Evolutionary conservation across 2,797 vertebrate genomes (phyloP).

Genomic region (Syngnathus acus): DNA sequence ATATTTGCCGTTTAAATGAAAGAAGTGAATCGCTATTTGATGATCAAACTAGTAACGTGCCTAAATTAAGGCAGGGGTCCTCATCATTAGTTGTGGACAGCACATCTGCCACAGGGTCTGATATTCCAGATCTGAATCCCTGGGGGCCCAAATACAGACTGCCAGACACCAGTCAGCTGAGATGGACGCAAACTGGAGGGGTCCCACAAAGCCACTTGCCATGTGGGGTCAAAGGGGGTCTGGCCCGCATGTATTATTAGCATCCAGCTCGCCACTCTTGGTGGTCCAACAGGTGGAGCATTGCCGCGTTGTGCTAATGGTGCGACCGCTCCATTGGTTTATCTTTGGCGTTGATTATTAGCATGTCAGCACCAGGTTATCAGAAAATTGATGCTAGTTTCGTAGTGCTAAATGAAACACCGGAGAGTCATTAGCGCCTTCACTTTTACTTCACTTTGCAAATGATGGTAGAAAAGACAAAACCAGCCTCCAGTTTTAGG

Average conservation of each 20-base stretch:
- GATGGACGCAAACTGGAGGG: not conserved
- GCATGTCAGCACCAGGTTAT: not conserved
- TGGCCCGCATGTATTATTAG: constrained; percentile 57
- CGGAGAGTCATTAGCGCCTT: too few relatives aligned
- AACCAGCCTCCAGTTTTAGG: too few relatives aligned
- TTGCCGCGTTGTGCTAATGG: constrained; percentile 10
- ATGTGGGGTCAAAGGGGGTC: not conserved
- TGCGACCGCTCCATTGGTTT: constrained; percentile 10
- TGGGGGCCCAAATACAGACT: not conserved
- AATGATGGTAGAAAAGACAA: too few relatives aligned
- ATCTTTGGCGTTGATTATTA: not conserved
- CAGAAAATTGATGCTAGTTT: not conserved
- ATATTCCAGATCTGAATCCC: not conserved
- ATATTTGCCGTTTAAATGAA: too few relatives aligned
- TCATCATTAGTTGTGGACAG: too few relatives aligned
- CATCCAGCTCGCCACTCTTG: constrained; percentile 44
- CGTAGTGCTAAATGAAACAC: not conserved
- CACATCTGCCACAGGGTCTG: too few relatives aligned
- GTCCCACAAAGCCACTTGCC: not conserved
- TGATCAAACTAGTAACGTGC: too few relatives aligned
- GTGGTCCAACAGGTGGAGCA: constrained; percentile 61
- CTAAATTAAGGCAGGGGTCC: too few relatives aligned
- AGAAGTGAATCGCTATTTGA: too few relatives aligned
- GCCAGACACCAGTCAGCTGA: not conserved
- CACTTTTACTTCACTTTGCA: too few relatives aligned